Base-by-base conservation (phyloP, 1,140 invertebrate genomes). In the Teleopsis dalmanni region DNA sequence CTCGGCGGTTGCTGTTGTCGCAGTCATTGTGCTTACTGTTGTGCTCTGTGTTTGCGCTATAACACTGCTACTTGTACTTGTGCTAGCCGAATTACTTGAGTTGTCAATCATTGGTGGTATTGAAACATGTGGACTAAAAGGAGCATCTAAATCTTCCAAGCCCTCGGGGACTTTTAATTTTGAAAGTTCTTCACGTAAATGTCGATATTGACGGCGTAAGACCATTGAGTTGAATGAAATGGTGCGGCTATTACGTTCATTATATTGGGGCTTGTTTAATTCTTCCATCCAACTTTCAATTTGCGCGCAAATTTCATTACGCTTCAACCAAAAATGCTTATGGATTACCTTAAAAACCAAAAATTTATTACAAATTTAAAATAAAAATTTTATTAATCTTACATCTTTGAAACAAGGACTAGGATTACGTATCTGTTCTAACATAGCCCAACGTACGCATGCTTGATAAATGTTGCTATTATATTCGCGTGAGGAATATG, bases 381-480 rank as follows among this genome's bases (percentile, higher is more conserved):
- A 22, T 34, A 11, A 29, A 43, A 35, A 44, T 14, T 18, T 27
- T 40, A 36, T 14, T 18, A 3, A 48, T 60, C 62, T 62, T 71
- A 91, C 88, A 74, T 93, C 88, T 74, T 87, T 89, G 65, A 97
- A 95, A 73, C 91, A 94, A n/a, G 87, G 82, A 57, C 88, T 87
- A 3, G 92, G 91, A 74, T 91, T 91, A 52, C 83, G 74, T 51
- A 96, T 81, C 70, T 95, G 91, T 72, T 96, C 92, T 37, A 95
- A 76, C 87, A 97, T 96, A 33, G 91, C 94, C 91, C 92, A 97
- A 65, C 90, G 85, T 29, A 93, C 88, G 45, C 90, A 95, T 5
- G 92, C 92, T 73, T 95, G 90, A 72, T 91, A 87, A 59, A 98
- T 94, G 72, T 95, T 95, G 52, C 91, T 85, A 73, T 97, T 95